Evolutionary conservation across 2,797 vertebrate genomes (phyloP), one percentile per base, ranked within the genome.

Genomic region (Enteromius viviparus): DNA sequence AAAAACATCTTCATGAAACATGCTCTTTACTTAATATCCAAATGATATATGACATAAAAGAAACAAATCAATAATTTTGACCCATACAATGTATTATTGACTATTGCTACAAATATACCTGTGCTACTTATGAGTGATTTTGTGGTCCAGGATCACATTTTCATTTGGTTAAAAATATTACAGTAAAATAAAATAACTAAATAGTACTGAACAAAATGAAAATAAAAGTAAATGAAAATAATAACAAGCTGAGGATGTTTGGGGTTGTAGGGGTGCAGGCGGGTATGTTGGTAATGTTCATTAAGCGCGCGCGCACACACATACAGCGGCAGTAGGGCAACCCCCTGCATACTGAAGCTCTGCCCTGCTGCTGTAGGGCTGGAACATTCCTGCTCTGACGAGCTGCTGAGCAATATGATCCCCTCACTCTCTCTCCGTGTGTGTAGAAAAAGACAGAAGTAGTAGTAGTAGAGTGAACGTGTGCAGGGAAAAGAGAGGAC

Each of bases 331-430:
- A 88, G 60, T 84, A 29, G 78, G 77, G 83, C 85, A 85, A 60
- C 87, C 83, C 82, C 76, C 86, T 66, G 76, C 60, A 78, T 4
- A 37, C 64, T 60, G 49, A 70, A 29, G 76, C 76, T 62, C 78
- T 74, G 83, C 81, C 85, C 81, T 79, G 77, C 80, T 80, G 91
- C 92, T 89, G 90, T 68, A 89, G 93, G 92, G 92, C 85, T 90
- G 93, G 93, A 92, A 95, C 94, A 93, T 94, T 95, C 94, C 93
- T 94, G 90, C 80, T 91, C 90, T 92, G 91, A 94, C 91, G 93
- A 94, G 79, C 92, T 92, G 91, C 94, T 92, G 92, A 94, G 94
- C 92, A 94, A 93, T 83, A 92, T 91, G 92, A 95, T 90, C 89
- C 93, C 91, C 89, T 89, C 89, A 90, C 90, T 90, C 90, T 89